Percentiles rank a stretch among this genome's conserved stretches.
Conservation (phyloP, 2,888 invertebrate genomes). For the Rhagonycha fulva region DNA sequence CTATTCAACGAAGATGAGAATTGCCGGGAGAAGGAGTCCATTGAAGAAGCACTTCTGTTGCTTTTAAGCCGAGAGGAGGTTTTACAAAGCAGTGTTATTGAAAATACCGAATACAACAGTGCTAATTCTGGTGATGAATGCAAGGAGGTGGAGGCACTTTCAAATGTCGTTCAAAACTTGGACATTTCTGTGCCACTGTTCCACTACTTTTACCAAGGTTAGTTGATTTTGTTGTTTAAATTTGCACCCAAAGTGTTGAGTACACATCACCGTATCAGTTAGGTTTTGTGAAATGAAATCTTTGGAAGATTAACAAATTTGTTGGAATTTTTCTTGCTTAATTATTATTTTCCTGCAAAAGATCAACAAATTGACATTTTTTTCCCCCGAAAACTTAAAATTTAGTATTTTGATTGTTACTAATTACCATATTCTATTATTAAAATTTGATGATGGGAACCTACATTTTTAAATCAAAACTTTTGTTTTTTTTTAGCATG, state of each 20-base stretch:
- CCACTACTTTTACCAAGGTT: conserved; percentile 37
- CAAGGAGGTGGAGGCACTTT: neutral
- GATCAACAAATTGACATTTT: conserved; percentile 3
- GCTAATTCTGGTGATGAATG: neutral
- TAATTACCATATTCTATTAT: too few species aligned
- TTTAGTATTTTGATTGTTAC: too few species aligned
- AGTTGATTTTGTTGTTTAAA: neutral
- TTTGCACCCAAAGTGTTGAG: conserved; percentile 41
- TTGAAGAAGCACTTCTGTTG: conserved; percentile 80
- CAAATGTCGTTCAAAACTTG: neutral
- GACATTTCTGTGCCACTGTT: conserved; percentile 27
- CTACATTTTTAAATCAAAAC: too few species aligned
- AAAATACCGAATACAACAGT: neutral
- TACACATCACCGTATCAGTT: conserved; percentile 32
- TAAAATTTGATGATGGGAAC: too few species aligned
- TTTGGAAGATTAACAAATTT: conserved; percentile 34
- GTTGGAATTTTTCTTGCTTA: neutral
- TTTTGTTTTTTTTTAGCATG: too few species aligned
- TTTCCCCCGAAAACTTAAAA: too few species aligned
- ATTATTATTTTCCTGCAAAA: conserved; percentile 7
- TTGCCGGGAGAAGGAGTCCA: conserved; percentile 82
- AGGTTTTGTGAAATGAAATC: conserved; percentile 35
- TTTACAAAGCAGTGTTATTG: conserved; percentile 36
- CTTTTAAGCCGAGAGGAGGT: conserved; percentile 60
- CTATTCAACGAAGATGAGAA: conserved; percentile 69